Conservation (phyloP, 1,140 invertebrate species). For the Aporrectodea caliginosa region DNA sequence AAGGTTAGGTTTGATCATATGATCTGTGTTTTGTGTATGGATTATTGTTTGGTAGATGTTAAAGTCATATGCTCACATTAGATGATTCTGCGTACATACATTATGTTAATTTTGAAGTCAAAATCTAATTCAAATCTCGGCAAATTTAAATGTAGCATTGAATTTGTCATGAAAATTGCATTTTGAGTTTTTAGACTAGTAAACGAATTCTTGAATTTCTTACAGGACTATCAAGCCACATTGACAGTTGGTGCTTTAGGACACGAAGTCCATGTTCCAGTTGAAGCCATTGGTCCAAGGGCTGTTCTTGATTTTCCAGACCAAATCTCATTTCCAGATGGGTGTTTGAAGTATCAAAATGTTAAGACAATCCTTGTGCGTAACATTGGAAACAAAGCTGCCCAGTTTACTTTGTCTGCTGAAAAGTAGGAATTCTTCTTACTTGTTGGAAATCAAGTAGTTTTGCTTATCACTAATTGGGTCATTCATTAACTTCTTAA, state of each 20-base stretch:
- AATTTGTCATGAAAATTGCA: not conserved
- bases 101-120: no score
- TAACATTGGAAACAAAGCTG: slow-evolving; percentile 55
- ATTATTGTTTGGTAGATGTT: no score
- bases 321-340: slow-evolving; percentile 48
- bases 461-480: no score
- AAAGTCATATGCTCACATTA: no score
- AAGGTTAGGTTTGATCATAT: no score
- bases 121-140: no score
- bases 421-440: slow-evolving; percentile 47
- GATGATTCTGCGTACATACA: no score
- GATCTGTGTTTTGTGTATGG: no score
- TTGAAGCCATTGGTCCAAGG: slow-evolving; percentile 52
- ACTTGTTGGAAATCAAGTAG: no score
- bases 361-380: slow-evolving; percentile 52
- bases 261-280: slow-evolving; percentile 55
- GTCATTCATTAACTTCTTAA: no score
- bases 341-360: slow-evolving; percentile 51
- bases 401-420: slow-evolving; percentile 50
- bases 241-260: slow-evolving; percentile 54
- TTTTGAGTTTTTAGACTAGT: not conserved
- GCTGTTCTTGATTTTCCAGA: slow-evolving; percentile 57
- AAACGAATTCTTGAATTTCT: slow-evolving; percentile 17
- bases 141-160: not conserved
- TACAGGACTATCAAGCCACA: slow-evolving; percentile 55